Evolutionary conservation across 2,113 vertebrate genomes (phyloP).

Genomic region (Triplophysa rosa): DNA sequence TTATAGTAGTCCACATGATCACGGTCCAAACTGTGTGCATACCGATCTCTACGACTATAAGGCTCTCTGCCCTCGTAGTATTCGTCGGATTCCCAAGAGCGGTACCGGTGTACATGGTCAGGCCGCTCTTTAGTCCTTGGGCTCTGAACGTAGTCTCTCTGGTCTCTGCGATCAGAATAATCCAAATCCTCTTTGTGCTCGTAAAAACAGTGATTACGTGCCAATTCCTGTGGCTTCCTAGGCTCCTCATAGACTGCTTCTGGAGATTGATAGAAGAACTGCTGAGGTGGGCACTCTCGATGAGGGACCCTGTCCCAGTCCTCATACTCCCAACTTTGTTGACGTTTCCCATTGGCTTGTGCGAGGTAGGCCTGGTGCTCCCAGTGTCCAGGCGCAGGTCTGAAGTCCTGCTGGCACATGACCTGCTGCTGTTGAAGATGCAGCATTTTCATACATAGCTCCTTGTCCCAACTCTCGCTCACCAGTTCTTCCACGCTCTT

Average conservation of each 20-base stretch:
- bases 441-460: conserved; percentile 69
- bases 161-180: conserved; percentile 55
- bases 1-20: conserved; percentile 57
- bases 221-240: conserved; percentile 66
- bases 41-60: conserved; percentile 47
- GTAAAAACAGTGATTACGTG: conserved; percentile 72
- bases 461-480: conserved; percentile 72
- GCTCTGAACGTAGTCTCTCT: conserved; percentile 50
- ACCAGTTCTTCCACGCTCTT: conserved; percentile 76
- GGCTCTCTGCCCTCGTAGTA: conserved; percentile 26
- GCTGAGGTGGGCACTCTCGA: conserved; percentile 50
- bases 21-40: conserved; percentile 40
- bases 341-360: conserved; percentile 53
- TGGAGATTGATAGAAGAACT: conserved; percentile 72
- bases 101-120: conserved; percentile 25
- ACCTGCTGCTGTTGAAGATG: conserved; percentile 63
- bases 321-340: conserved; percentile 64
- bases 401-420: conserved; percentile 47
- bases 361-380: conserved; percentile 59
- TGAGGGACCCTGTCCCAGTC: conserved; percentile 58
- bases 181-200: conserved; percentile 66
- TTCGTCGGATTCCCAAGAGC: conserved; percentile 38
- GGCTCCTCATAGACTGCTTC: conserved; percentile 69
- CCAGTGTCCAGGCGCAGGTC: conserved; percentile 61
- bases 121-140: conserved; percentile 59